Evolutionary conservation across 1,140 invertebrate species (phyloP), one percentile per base, ranked within the genome.

Genomic region (Microplitis mediator): DNA sequence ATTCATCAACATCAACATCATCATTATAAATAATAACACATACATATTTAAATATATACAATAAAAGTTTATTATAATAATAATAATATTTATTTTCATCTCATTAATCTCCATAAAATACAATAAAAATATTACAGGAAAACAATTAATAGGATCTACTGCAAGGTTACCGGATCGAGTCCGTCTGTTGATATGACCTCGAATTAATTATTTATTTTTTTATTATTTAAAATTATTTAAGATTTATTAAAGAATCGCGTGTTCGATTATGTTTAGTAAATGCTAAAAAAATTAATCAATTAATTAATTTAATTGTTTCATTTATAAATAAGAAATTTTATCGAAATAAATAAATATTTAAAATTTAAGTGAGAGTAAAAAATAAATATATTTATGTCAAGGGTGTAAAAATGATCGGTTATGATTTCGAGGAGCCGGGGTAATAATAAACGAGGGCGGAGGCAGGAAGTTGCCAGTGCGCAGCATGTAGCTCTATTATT

Each of bases 391-490:
- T 56, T 9, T 6, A 56, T 56, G 52, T 56, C 52, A 39, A 39
- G 39, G 39, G 39, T 36, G 61, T 16, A 54, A 68, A 56, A 54
- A 56, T 31, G 52, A 32, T 16, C 6, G 16, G 16, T 32, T 60
- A 67, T 81, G 74, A 85, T 79, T 85, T 85, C 6, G 83, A 79
- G 1, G 84, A 82, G 45, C 82, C 84, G 13, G 94, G 94, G 84
- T 96, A 96, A 85, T 97, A 97, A 85, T 97, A 97, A 62, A 95
- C 90, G 39, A 96, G 93, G 2, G 95, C 94, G 4, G 93, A 92
- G 32, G 94, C 94, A 16, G 94, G 93, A 58, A 97, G 88, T 82
- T 96, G 93, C 95, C 95, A 97, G 79, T 93, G 91, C 0, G 94
- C 94, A 1, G 95, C 95, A 81, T 95, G 93, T 60, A 97, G 87